Base-by-base conservation (phyloP, 2,797 vertebrate species). In the Acridotheres tristis region DNA sequence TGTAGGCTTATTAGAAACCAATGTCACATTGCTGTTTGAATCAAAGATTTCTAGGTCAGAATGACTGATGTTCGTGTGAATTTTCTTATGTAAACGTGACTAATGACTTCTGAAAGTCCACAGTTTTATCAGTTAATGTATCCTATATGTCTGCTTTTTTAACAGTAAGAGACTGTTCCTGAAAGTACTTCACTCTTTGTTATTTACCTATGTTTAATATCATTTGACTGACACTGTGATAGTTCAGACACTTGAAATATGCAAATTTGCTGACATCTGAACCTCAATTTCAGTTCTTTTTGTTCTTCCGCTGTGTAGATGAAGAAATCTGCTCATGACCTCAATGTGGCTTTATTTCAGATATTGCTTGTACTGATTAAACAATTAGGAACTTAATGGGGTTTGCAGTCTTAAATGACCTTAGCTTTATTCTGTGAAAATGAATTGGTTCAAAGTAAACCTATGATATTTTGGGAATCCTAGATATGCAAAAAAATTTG, bases 11-110 rank as follows among this genome's bases (percentile, higher is more conserved):
- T 82, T 92, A 82, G 77, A 91, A 94, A 74, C 79, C 77, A 95
- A 6, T 88, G 91, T 89, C 91, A 94, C 76, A 71, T 63, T 92
- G 77, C 77, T 95, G 42, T 87, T 95, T 87, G 93, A 84, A 91
- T 77, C 66, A 72, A 66, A 85, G 42, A 91, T 88, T 96, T 92
- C 90, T 97, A 76, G 91, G 89, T 93, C 94, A 90, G 53, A 93
- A 82, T 48, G 82, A 85, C 54, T 85, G 86, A 88, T 95, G 72
- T 80, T 93, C 45, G 0, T 90, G 26, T 89, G 59, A 66, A 78
- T 90, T 84, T 93, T 85, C 74, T 88, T 93, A 55, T 9, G 75
- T 89, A 69, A 92, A 87, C 40, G 25, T 62, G 65, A 72, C 55
- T 96, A 82, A 78, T 77, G 82, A 54, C 71, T 94, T 81, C 34